Evolutionary conservation across 2,113 vertebrate genomes (phyloP).

Genomic region (Sphyrna mokarran): DNA sequence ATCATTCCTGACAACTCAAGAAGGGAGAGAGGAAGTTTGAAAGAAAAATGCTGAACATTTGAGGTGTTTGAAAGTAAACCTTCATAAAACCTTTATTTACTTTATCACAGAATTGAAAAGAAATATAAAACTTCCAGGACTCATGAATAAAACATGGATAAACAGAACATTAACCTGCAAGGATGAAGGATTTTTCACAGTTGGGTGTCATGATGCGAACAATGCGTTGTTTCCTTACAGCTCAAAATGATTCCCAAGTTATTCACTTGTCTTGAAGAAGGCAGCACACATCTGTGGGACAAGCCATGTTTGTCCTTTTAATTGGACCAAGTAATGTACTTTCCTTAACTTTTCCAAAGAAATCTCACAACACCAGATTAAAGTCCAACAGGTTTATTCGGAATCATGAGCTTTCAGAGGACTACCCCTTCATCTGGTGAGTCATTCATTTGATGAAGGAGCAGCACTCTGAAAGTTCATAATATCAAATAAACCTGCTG

Average conservation of each 20-base stretch:
- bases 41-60: neutral
- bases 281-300: neutral
- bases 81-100: conserved; percentile 10
- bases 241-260: neutral
- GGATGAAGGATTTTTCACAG: neutral
- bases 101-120: neutral
- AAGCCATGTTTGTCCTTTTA: neutral
- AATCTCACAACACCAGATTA: no score
- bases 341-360: neutral
- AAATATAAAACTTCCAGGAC: neutral
- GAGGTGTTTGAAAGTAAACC: neutral
- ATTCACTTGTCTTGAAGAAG: neutral
- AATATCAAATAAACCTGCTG: no score
- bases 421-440: no score
- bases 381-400: no score
- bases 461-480: no score
- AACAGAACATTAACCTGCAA: conserved; percentile 23
- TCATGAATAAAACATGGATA: conserved; percentile 15
- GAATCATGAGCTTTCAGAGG: no score
- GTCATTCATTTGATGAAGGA: no score
- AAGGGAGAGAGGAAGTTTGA: neutral
- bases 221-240: neutral
- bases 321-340: neutral
- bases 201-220: neutral
- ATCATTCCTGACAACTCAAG: neutral